phyloP scores from a whole-genome alignment of 2,888 invertebrate species.

The Aricia artaxerxes region DNA sequence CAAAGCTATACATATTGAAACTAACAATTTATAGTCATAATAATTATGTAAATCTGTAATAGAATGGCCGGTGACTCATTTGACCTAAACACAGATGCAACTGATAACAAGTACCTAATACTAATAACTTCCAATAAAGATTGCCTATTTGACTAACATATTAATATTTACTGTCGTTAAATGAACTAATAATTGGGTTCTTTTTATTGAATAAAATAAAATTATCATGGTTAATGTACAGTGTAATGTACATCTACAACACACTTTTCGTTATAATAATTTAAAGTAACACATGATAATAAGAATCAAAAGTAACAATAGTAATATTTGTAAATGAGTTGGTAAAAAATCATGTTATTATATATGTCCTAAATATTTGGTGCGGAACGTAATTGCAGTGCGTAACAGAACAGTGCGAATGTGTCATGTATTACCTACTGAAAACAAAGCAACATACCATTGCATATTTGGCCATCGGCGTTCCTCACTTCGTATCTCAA shows the following conservation, averaged over 20 bases:
- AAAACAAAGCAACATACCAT: slow-evolving; percentile 50
- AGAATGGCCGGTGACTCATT: slow-evolving; percentile 39
- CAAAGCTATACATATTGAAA: too few species aligned
- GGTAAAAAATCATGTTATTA: neutral
- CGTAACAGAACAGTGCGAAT: slow-evolving; percentile 1
- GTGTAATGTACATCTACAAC: neutral
- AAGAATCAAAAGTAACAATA: neutral
- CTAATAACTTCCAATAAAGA: neutral
- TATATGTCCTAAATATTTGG: slow-evolving; percentile 29
- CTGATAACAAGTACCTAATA: slow-evolving; percentile 5
- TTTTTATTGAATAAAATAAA: neutral
- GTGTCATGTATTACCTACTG: slow-evolving; percentile 3
- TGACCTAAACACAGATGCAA: slow-evolving; percentile 36
- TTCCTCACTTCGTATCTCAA: slow-evolving; percentile 57
- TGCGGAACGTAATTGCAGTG: slow-evolving; percentile 18
- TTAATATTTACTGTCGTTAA: neutral
- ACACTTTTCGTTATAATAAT: neutral
- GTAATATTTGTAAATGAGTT: neutral
- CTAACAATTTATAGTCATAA: too few species aligned
- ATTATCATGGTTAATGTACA: neutral
- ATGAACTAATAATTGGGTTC: neutral
- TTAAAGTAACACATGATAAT: neutral
- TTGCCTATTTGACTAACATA: neutral
- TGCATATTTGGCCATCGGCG: slow-evolving; percentile 59
- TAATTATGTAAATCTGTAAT: slow-evolving; percentile 12